Percentiles rank a stretch among this genome's conserved stretches.
Evolutionary conservation across 2,888 invertebrate species (phyloP).

Genomic region (Neoascia interrupta): DNA sequence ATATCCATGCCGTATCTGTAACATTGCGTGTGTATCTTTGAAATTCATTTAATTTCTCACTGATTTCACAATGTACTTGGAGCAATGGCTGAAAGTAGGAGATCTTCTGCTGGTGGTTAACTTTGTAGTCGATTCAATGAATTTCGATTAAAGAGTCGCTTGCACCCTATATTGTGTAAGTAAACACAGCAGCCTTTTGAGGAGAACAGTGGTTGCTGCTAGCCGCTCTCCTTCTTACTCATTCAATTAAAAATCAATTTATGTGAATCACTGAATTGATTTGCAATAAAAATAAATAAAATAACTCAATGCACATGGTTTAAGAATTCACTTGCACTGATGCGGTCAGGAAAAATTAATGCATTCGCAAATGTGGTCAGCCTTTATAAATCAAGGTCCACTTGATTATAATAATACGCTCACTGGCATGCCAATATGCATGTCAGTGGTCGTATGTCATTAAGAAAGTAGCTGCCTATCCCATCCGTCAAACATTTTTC

Average conservation of each 20-base stretch:
- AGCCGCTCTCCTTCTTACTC: no score
- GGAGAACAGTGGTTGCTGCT: slow-evolving; percentile 8
- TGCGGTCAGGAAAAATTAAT: no score
- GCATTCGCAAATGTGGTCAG: no score
- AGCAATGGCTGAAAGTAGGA: slow-evolving; percentile 2
- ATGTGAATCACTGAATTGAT: slow-evolving; percentile 63
- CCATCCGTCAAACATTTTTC: no score
- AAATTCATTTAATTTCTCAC: slow-evolving; percentile 33
- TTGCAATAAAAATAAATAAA: slow-evolving; percentile 52
- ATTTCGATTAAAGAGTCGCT: slow-evolving; percentile 15
- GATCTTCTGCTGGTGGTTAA: slow-evolving; percentile 15
- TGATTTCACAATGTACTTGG: slow-evolving; percentile 48
- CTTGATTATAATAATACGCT: no score
- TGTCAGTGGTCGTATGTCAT: no score
- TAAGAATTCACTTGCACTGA: neutral
- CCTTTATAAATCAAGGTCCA: no score
- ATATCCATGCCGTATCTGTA: neutral
- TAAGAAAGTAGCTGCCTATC: no score
- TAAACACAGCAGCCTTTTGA: no score
- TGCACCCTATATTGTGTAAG: no score
- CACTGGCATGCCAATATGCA: no score
- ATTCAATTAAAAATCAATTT: slow-evolving; percentile 62
- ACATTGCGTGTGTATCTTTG: neutral
- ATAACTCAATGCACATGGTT: neutral
- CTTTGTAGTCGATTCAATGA: slow-evolving; percentile 7